Conservation (phyloP, 2,113 vertebrate genomes). For the Sebastes schlegelii region DNA sequence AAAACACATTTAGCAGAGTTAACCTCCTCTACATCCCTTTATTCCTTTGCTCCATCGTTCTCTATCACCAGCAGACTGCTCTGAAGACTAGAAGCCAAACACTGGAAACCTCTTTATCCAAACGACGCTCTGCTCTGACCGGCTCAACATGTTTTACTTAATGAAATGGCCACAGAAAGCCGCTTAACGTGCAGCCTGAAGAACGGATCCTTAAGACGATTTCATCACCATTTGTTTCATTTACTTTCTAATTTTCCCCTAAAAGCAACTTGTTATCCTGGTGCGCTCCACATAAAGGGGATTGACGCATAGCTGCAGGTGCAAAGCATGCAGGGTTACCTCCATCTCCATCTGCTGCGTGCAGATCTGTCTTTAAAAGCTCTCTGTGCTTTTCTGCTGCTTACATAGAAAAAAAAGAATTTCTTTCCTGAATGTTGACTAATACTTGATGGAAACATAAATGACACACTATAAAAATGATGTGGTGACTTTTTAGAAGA, state of each 20-base stretch:
- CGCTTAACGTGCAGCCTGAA: constrained; percentile 75
- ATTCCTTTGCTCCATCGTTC: not conserved
- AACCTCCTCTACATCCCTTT: not conserved
- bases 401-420: not conserved
- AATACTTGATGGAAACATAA: not conserved
- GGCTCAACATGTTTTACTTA: constrained; percentile 75
- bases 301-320: constrained; percentile 40
- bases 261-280: constrained; percentile 80
- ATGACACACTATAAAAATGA: not conserved
- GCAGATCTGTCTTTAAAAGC: not conserved
- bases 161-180: constrained; percentile 87
- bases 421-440: not conserved
- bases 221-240: constrained; percentile 84
- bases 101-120: constrained; percentile 71
- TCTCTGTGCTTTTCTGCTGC: constrained; percentile 5
- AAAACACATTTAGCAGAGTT: not conserved
- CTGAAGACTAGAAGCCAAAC: not conserved
- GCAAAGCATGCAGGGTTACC: constrained; percentile 11
- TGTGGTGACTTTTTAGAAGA: not conserved
- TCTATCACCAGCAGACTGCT: not conserved
- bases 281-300: constrained; percentile 50
- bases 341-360: constrained; percentile 34
- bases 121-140: constrained; percentile 62
- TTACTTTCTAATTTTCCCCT: constrained; percentile 79
- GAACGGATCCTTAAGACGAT: constrained; percentile 75